phyloP scores from a whole-genome alignment of 64 coral and sea anemone genomes.

The Anthopleura sola region DNA sequence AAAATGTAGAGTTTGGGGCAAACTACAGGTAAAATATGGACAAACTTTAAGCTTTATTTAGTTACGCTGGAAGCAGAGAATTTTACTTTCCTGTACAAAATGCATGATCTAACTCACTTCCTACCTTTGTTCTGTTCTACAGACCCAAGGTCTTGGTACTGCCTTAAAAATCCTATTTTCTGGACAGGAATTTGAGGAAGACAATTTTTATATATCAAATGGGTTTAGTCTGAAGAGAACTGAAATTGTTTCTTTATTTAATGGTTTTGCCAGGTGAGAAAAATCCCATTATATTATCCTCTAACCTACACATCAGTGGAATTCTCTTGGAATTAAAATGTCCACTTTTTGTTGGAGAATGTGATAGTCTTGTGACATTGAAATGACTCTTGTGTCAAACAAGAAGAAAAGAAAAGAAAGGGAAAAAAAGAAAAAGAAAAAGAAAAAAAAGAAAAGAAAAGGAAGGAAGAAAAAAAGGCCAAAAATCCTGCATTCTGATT shows the following conservation, averaged over 20 bases:
- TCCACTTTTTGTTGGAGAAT: no score
- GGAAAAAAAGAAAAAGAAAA: no score
- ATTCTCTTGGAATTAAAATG: no score
- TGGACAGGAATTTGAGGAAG: slow-evolving; percentile 76
- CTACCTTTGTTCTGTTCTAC: neutral
- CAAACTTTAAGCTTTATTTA: neutral
- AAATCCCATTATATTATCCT: neutral
- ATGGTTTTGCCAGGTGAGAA: slow-evolving; percentile 85
- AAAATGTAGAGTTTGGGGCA: slow-evolving; percentile 95
- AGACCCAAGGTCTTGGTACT: slow-evolving; percentile 94
- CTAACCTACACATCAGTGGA: neutral
- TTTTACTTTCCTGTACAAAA: neutral
- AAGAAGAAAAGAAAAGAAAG: no score
- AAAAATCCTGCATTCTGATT: no score
- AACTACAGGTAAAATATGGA: slow-evolving; percentile 71
- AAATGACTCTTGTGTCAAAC: no score
- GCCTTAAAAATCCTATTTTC: slow-evolving; percentile 95
- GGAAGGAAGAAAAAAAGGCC: no score
- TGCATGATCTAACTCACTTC: no score
- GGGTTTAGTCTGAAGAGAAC: slow-evolving; percentile 62
- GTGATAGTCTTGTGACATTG: no score
- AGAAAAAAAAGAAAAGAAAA: no score
- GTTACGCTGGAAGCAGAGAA: no score
- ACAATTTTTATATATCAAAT: slow-evolving; percentile 38
- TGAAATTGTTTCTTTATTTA: slow-evolving; percentile 94